Percentiles rank a stretch among this genome's conserved stretches.
Evolutionary conservation across 2,113 vertebrate genomes (phyloP).

Genomic region (Turdus rufiventris): DNA sequence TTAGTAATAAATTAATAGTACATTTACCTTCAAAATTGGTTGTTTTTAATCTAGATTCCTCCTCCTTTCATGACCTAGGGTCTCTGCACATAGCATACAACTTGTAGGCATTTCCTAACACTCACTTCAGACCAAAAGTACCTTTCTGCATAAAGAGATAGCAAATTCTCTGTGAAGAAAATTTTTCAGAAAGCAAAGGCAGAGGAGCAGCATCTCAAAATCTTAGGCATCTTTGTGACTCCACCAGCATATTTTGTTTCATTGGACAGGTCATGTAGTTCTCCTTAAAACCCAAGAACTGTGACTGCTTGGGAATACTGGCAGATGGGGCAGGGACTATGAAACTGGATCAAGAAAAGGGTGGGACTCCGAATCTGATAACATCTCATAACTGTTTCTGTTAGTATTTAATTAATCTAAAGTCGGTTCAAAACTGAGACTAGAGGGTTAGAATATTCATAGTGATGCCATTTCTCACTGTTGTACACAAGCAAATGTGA

Average conservation of each 20-base stretch:
- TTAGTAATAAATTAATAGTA: neutral
- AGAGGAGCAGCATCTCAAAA: neutral
- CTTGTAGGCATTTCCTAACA: neutral
- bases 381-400: neutral
- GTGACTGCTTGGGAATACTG: neutral
- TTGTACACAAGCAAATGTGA: neutral
- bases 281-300: neutral
- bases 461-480: neutral
- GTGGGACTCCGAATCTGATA: neutral
- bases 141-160: neutral
- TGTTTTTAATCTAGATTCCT: neutral
- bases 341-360: neutral
- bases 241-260: neutral
- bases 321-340: neutral
- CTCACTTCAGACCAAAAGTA: neutral
- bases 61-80: neutral
- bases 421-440: neutral
- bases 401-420: neutral
- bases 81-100: rapidly evolving
- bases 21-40: neutral
- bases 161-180: neutral
- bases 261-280: neutral
- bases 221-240: neutral
- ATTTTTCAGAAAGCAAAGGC: neutral
- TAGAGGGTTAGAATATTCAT: neutral